Conservation (phyloP, 2,797 vertebrate genomes). For the Clarias fuscus region DNA sequence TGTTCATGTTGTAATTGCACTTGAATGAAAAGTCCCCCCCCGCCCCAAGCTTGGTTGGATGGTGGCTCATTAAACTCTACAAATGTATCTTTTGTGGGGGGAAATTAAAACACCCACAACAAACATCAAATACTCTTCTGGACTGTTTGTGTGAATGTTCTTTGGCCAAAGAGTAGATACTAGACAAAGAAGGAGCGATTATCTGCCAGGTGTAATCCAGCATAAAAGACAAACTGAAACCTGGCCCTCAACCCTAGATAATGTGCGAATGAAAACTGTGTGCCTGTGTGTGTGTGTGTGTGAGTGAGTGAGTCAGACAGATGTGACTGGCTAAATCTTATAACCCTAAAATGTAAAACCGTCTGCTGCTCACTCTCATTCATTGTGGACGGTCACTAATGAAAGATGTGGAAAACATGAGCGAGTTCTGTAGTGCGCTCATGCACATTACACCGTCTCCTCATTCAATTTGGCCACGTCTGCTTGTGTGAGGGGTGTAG, state of each 20-base stretch:
- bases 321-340: constrained; percentile 7
- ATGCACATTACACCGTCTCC: constrained; percentile 62
- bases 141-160: constrained; percentile 6
- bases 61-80: not conserved
- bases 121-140: not conserved
- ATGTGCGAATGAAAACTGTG: not conserved
- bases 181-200: not conserved
- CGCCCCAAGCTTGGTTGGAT: not conserved
- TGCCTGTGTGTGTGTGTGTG: constrained; percentile 3
- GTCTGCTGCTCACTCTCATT: not conserved
- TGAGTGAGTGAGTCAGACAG: not conserved
- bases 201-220: not conserved
- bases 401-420: constrained; percentile 20
- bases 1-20: not conserved
- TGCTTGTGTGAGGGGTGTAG: constrained; percentile 32
- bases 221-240: not conserved
- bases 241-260: not conserved
- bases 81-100: not conserved
- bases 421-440: not conserved
- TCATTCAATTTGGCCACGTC: constrained; percentile 69
- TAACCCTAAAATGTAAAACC: not conserved
- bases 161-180: constrained; percentile 8
- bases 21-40: not conserved
- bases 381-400: constrained; percentile 29
- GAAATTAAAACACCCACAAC: not conserved